phyloP scores from a whole-genome alignment of 2,888 invertebrate genomes.

The Lymantria monacha region DNA sequence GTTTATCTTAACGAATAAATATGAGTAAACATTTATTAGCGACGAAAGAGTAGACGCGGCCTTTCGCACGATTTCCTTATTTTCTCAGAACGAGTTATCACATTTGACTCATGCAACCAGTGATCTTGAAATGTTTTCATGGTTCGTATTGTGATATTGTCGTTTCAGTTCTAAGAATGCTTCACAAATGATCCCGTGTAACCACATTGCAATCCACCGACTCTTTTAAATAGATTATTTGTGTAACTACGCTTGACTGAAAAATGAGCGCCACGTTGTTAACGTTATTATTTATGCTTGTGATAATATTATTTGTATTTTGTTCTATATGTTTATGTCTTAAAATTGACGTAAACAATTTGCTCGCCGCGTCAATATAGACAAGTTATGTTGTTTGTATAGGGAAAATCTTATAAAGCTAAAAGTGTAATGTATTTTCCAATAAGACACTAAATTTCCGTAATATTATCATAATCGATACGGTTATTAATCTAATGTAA shows the following conservation, averaged over 20 bases:
- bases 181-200: background rate
- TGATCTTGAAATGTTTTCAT: slow-evolving; percentile 32
- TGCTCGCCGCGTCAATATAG: too few species aligned
- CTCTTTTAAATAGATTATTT: slow-evolving; percentile 2
- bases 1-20: slow-evolving; percentile 9
- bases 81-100: slow-evolving; percentile 28
- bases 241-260: background rate
- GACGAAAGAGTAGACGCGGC: slow-evolving; percentile 8
- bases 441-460: too few species aligned
- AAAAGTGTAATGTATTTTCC: too few species aligned
- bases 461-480: too few species aligned
- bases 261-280: background rate
- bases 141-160: slow-evolving; percentile 1
- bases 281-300: background rate
- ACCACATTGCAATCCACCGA: background rate
- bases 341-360: too few species aligned
- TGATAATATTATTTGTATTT: background rate
- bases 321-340: background rate
- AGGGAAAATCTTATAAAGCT: too few species aligned
- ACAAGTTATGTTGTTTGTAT: too few species aligned
- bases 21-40: slow-evolving; percentile 18
- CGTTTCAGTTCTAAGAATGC: slow-evolving; percentile 4
- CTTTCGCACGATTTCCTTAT: slow-evolving; percentile 2
- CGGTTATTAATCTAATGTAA: too few species aligned
- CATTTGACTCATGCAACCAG: slow-evolving; percentile 27